Evolutionary conservation across 1,140 invertebrate species (phyloP), one percentile per base, ranked within the genome.

Genomic region (Acromyrmex charruanus): DNA sequence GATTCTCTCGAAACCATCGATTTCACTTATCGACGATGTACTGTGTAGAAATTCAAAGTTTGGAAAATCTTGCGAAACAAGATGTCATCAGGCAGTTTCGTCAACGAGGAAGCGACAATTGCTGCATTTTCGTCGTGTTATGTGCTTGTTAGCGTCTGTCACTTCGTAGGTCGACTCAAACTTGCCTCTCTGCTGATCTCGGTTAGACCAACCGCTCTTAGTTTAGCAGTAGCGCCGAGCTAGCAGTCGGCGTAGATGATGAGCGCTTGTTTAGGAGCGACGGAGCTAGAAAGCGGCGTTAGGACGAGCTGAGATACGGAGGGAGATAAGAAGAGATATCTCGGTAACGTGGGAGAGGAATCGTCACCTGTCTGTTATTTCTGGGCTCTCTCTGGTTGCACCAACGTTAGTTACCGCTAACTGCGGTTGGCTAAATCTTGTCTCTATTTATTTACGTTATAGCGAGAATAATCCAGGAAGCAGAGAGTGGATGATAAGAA

Each of bases 231-330:
- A 87, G 86, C 86, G 71, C 58, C 55, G 80, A 86, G 39, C 31
- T 75, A 87, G 84, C 86, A 87, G 79, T 85, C 44, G 51, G 72
- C 59, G 55, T 89, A 89, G 88, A 89, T 87, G 65, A 89, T 31
- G 31, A n/a, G 59, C 59, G 82, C 74, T 66, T 79, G 51, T 49
- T 79, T 66, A 85, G 63, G 63, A 28, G n/a, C 66, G 59, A 77
- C 82, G 35, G 55, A 74, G 44, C 14, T 75, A 35, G 69, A 63
- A 51, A 84, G n/a, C n/a, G 53, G 16, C 39, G 16, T 79, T 21
- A 71, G 65, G 49, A 25, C 49, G 51, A 71, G 39, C 63, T 58
- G 69, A 51, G 55, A 75, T 59, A n/a, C 59, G 25, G n/a, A 39
- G 39, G 25, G 28, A 31, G 39, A 72, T 61, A 61, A 44, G 69